phyloP scores from a whole-genome alignment of 2,888 invertebrate genomes.

The Oscheius sp. region DNA sequence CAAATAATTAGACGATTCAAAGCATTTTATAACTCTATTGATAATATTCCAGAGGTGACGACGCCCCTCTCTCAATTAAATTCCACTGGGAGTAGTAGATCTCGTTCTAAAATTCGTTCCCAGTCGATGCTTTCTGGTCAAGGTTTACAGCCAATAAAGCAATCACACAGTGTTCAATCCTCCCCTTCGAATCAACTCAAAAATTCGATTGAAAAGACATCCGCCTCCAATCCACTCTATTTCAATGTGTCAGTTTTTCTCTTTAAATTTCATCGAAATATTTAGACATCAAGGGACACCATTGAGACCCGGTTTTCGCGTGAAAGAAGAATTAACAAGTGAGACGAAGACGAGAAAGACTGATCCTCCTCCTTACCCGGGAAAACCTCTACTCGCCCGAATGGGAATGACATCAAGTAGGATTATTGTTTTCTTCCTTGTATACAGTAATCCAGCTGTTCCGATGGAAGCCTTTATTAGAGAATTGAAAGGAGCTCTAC shows the following conservation, averaged over 20 bases:
- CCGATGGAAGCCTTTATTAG: not conserved
- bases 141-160: not conserved
- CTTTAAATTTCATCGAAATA: not conserved
- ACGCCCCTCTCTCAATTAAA: conserved; percentile 2
- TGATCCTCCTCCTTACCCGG: conserved; percentile 13
- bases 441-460: not conserved
- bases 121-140: conserved; percentile 1
- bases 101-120: conserved; percentile 11
- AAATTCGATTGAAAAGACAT: conserved; percentile 24
- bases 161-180: conserved; percentile 4
- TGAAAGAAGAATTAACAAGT: not conserved
- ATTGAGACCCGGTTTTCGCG: conserved; percentile 1
- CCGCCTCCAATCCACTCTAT: conserved; percentile 21
- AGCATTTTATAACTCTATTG: not conserved
- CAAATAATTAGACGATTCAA: not conserved
- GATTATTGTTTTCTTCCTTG: not conserved
- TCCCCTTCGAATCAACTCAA: not conserved
- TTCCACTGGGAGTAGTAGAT: not conserved
- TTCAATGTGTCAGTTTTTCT: conserved; percentile 5
- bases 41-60: not conserved
- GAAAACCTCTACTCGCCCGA: not conserved
- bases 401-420: conserved; percentile 3
- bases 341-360: not conserved
- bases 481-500: conserved; percentile 20
- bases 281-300: conserved; percentile 11